phyloP scores from a whole-genome alignment of 2,797 vertebrate genomes.

The Urocyon cinereoargenteus region DNA sequence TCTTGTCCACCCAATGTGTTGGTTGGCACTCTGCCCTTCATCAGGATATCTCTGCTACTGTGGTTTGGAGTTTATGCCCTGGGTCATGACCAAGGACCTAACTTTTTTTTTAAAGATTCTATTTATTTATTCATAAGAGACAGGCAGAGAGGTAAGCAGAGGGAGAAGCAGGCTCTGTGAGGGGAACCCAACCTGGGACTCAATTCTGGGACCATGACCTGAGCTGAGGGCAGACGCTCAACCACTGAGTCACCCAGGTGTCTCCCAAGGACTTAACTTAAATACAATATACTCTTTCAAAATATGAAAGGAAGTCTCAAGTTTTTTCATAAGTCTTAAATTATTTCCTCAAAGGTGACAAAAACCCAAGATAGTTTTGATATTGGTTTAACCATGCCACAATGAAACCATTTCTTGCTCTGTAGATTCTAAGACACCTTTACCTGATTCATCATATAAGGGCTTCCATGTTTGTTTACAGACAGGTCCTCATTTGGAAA shows the following conservation, averaged over 20 bases:
- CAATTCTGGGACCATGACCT: too few species aligned
- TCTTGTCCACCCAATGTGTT: constrained; percentile 72
- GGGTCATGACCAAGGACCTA: constrained; percentile 86
- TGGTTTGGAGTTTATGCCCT: constrained; percentile 87
- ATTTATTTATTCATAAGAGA: too few species aligned
- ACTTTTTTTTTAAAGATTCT: constrained; percentile 51
- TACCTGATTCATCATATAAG: constrained; percentile 47
- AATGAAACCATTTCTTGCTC: background rate
- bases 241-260: too few species aligned
- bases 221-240: too few species aligned
- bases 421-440: background rate
- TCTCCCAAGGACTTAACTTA: constrained; percentile 86
- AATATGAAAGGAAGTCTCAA: background rate
- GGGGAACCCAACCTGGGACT: too few species aligned
- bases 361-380: background rate
- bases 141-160: too few species aligned
- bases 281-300: constrained; percentile 47
- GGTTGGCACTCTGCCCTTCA: constrained; percentile 78
- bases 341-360: background rate
- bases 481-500: accelerated
- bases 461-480: background rate
- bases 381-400: background rate
- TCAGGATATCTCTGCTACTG: constrained; percentile 83
- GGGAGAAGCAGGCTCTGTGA: too few species aligned
- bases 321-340: background rate